These are phyloP conservation scores for Zapus hudsonius DNA, from an alignment of 2,113 vertebrate genomes.

Conservation along the genomic window DNA sequence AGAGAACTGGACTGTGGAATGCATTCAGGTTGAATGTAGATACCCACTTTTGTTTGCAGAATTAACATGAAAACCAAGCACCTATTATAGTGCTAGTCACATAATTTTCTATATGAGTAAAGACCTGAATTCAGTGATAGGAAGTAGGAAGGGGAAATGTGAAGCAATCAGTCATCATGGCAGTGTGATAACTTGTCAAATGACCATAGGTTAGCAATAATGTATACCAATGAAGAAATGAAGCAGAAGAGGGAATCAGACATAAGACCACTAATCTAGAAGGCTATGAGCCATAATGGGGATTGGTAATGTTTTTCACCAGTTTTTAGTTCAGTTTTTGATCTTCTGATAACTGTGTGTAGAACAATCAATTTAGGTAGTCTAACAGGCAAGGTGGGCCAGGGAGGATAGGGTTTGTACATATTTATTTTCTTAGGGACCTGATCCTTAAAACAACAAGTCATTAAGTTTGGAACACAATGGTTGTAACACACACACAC, in stretches of 20 bases:
- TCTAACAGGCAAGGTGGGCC: not conserved
- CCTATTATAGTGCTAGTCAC: not conserved
- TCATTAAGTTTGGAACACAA: constrained; percentile 57
- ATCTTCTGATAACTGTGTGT: constrained; percentile 16
- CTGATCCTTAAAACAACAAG: constrained; percentile 63
- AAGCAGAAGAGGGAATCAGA: constrained; percentile 11
- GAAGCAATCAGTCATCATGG: constrained; percentile 18
- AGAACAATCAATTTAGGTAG: constrained; percentile 5
- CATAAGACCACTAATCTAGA: constrained; percentile 16
- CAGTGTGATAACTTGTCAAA: constrained; percentile 18
- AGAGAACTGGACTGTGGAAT: not conserved
- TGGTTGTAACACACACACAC: constrained; percentile 15
- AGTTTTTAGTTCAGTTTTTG: constrained; percentile 48
- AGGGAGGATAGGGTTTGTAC: constrained; percentile 22
- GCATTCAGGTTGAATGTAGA: not conserved
- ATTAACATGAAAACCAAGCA: constrained; percentile 53
- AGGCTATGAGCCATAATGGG: constrained; percentile 15
- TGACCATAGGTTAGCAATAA: constrained; percentile 23
- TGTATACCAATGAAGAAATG: constrained; percentile 23
- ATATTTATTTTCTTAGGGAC: constrained; percentile 62
- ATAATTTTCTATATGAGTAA: not conserved
- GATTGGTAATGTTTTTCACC: not conserved
- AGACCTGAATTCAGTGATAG: not conserved
- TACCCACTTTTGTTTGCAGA: constrained; percentile 34
- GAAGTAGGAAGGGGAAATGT: not conserved